These are phyloP conservation scores for Pseudolaguvia tuberculata DNA, from an alignment of 2,113 vertebrate species.

Conservation along the genomic window DNA sequence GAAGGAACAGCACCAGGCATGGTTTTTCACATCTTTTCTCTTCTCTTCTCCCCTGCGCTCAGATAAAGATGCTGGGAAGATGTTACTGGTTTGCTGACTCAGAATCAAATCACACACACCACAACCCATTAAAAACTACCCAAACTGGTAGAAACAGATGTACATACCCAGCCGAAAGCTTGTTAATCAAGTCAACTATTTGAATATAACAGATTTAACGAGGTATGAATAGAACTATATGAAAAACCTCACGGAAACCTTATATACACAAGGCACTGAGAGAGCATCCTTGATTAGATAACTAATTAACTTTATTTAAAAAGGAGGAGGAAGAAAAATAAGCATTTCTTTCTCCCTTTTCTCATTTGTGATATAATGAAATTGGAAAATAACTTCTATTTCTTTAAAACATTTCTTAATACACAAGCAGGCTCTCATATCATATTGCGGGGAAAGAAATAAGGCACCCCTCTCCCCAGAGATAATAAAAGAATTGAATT, in stretches of 20 bases:
- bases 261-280: conserved; percentile 47
- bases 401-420: conserved; percentile 76
- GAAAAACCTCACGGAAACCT: not conserved
- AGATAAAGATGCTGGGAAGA: conserved; percentile 42
- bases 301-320: conserved; percentile 69
- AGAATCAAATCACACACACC: conserved; percentile 37
- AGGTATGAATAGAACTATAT: not conserved
- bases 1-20: conserved; percentile 15
- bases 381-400: conserved; percentile 73
- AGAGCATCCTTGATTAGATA: conserved; percentile 57
- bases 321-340: conserved; percentile 50
- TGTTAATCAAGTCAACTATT: not conserved
- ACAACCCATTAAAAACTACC: not conserved
- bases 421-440: conserved; percentile 90
- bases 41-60: conserved; percentile 2
- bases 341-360: not conserved
- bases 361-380: conserved; percentile 59
- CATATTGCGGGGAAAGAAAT: conserved; percentile 92
- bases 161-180: not conserved
- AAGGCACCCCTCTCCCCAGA: conserved; percentile 96
- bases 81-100: conserved; percentile 41
- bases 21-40: conserved; percentile 13
- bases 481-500: conserved; percentile 99
- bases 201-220: not conserved
- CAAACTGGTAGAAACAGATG: not conserved